A percentile compares a stretch with the other conserved stretches of the same genome.
Evolutionary conservation across 2,797 vertebrate species (phyloP).

Genomic region (Champsocephalus gunnari): DNA sequence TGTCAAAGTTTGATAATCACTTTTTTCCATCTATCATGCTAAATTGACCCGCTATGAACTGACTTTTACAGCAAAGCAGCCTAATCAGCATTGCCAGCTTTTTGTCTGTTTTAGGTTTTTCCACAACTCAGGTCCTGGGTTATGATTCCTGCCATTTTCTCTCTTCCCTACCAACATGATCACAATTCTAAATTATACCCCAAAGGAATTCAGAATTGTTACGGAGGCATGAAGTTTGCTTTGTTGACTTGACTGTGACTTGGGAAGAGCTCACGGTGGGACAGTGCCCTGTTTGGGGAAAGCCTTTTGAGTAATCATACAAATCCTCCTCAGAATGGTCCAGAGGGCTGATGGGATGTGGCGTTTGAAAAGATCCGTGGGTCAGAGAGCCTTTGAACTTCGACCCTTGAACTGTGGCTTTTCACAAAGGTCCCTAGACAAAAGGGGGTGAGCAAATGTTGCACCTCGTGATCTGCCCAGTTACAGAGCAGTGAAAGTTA

Average conservation of each 20-base stretch:
- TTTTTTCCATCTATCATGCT: not conserved
- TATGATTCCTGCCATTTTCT: not conserved
- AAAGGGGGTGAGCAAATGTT: conserved; percentile 54
- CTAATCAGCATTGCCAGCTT: no score
- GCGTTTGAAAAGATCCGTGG: conserved; percentile 76
- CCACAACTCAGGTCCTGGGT: not conserved
- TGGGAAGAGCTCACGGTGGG: conserved; percentile 18
- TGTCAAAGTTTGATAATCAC: conserved; percentile 9
- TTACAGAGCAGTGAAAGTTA: not conserved
- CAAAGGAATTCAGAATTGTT: conserved; percentile 23
- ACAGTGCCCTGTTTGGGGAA: conserved; percentile 26
- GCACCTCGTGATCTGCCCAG: conserved; percentile 40
- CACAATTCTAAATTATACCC: not conserved
- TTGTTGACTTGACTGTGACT: conserved; percentile 34
- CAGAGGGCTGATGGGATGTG: conserved; percentile 78
- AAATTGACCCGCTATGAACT: not conserved
- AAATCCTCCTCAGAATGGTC: conserved; percentile 72
- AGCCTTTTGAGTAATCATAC: conserved; percentile 75
- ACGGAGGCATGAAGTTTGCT: conserved; percentile 21
- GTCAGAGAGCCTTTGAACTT: conserved; percentile 80
- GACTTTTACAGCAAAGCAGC: no score
- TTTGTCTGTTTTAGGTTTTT: not conserved
- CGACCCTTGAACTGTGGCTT: conserved; percentile 69
- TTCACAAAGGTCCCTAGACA: conserved; percentile 73
- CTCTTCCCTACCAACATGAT: not conserved